Evolutionary conservation across 2,888 invertebrate genomes (phyloP).

Genomic region (Cotesia congregata): DNA sequence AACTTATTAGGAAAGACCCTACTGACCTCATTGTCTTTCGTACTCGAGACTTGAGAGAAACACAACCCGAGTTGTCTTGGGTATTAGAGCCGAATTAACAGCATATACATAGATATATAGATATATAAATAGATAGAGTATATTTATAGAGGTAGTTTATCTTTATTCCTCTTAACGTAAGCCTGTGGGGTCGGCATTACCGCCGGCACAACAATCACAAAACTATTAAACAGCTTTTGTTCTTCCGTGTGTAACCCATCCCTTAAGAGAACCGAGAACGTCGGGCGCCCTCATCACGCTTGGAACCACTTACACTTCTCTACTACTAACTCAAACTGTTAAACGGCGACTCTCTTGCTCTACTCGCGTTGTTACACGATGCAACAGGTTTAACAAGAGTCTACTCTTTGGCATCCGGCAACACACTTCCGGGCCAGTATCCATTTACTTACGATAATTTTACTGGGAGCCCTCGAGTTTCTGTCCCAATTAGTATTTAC

Average conservation of each 20-base stretch:
- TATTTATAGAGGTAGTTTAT: background rate
- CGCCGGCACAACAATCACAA: background rate
- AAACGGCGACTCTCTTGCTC: conserved; percentile 5
- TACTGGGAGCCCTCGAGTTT: background rate
- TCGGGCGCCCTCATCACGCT: background rate
- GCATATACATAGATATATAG: conserved; percentile 47
- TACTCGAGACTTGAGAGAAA: conserved; percentile 52
- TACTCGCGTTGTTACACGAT: conserved; percentile 30
- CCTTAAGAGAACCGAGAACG: background rate
- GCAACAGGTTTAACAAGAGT: conserved; percentile 39
- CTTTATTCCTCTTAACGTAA: background rate
- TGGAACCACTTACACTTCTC: background rate
- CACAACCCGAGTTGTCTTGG: conserved; percentile 46
- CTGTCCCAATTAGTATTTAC: conserved; percentile 22
- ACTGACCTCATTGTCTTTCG: conserved; percentile 62
- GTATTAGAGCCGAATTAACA: conserved; percentile 66
- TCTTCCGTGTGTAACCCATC: background rate
- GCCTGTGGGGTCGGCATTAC: background rate
- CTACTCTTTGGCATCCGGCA: conserved; percentile 33
- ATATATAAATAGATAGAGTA: background rate
- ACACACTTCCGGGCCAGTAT: conserved; percentile 33
- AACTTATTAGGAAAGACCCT: conserved; percentile 63
- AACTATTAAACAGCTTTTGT: conserved; percentile 1
- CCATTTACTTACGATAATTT: conserved; percentile 20
- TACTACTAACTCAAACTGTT: conserved; percentile 21